Conservation (phyloP, 2,888 invertebrate genomes). For the Melanostoma scalare region DNA sequence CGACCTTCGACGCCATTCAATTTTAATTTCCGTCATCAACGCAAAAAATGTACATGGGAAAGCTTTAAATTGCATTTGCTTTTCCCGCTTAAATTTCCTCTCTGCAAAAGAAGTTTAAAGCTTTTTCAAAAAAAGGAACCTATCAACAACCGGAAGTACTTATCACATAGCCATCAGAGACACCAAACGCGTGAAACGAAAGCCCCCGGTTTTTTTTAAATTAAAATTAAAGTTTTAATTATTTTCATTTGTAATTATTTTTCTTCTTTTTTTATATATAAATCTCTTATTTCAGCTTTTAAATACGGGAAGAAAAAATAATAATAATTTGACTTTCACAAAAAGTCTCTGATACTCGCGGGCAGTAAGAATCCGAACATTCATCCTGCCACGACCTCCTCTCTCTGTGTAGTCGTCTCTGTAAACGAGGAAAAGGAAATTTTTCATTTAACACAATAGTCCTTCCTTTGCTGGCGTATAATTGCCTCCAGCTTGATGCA, state of each 20-base stretch:
- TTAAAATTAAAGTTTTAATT: slow-evolving; percentile 43
- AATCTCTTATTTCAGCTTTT: slow-evolving; percentile 26
- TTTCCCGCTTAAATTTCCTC: neutral
- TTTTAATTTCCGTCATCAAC: too few species aligned
- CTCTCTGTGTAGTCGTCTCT: neutral
- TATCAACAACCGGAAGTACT: neutral
- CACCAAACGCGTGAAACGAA: slow-evolving; percentile 12
- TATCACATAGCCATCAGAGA: neutral
- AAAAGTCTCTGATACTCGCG: slow-evolving; percentile 39
- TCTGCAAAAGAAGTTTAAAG: neutral
- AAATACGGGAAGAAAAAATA: slow-evolving; percentile 9
- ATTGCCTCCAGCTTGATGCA: slow-evolving; percentile 89
- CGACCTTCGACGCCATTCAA: too few species aligned
- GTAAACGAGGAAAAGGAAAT: slow-evolving; percentile 14
- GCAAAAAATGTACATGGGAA: neutral
- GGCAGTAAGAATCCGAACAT: slow-evolving; percentile 35
- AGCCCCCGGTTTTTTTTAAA: neutral
- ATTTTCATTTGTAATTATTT: slow-evolving; percentile 40
- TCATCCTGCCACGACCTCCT: slow-evolving; percentile 4
- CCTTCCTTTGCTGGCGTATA: slow-evolving; percentile 89
- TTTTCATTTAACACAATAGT: slow-evolving; percentile 83
- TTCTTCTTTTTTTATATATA: slow-evolving; percentile 29
- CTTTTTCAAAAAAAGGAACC: neutral
- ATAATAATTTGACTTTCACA: slow-evolving; percentile 37
- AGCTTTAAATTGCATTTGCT: neutral